Evolutionary conservation across 2,113 vertebrate genomes (phyloP).

Genomic region (Helogale parvula): DNA sequence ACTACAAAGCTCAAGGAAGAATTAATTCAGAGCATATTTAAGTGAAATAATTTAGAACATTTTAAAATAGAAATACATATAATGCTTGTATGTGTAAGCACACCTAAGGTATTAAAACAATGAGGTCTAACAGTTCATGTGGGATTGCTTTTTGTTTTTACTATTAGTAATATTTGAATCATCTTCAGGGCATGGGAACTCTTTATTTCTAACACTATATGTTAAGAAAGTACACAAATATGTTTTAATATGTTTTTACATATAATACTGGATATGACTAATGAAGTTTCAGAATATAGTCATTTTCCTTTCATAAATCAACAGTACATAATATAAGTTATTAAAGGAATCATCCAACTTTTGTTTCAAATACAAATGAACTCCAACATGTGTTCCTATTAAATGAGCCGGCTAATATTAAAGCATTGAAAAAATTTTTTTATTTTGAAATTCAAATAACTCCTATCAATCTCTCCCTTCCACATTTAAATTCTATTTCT

Average conservation of each 20-base stretch:
- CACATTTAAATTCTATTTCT: background rate
- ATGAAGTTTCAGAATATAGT: background rate
- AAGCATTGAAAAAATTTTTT: background rate
- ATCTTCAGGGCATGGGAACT: background rate
- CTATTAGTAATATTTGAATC: background rate
- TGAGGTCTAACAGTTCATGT: background rate
- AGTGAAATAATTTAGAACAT: background rate
- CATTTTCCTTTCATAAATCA: background rate
- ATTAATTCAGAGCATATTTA: background rate
- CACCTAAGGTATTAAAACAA: background rate
- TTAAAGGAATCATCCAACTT: background rate
- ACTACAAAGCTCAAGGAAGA: background rate
- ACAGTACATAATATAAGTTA: background rate
- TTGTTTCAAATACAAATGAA: constrained; percentile 20
- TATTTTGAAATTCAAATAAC: background rate
- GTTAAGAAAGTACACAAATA: background rate
- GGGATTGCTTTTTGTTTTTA: background rate
- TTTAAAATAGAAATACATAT: background rate
- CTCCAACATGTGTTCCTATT: background rate
- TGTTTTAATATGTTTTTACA: background rate
- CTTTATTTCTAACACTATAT: background rate
- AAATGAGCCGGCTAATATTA: background rate
- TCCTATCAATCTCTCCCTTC: background rate
- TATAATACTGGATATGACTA: background rate
- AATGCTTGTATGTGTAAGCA: background rate